These are phyloP conservation scores for Centruroides sculpturatus DNA, from an alignment of 1,140 invertebrate species.

Conservation along the genomic window DNA sequence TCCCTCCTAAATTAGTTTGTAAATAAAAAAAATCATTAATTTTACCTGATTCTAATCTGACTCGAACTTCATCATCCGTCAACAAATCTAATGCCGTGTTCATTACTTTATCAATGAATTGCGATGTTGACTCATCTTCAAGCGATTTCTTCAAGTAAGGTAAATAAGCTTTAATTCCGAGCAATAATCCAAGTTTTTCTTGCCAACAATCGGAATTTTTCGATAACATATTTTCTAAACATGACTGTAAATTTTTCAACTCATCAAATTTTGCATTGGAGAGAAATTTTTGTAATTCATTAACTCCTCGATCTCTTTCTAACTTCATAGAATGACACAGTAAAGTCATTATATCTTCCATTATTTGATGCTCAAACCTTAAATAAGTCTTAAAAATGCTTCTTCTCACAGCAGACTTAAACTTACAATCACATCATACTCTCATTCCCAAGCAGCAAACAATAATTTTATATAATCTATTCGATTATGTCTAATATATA, in stretches of 20 bases:
- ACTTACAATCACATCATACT: too few species aligned
- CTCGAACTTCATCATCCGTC: constrained; percentile 31
- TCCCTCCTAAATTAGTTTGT: too few species aligned
- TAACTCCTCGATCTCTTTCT: constrained; percentile 30
- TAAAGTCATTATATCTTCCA: too few species aligned
- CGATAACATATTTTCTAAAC: constrained; percentile 15
- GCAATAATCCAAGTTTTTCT: constrained; percentile 30
- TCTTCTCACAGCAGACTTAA: too few species aligned
- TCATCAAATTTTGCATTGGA: constrained; percentile 17
- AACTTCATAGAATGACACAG: constrained; percentile 23
- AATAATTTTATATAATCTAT: too few species aligned
- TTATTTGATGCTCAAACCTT: too few species aligned
- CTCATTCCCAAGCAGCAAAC: too few species aligned
- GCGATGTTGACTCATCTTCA: constrained; percentile 21
- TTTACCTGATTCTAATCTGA: constrained; percentile 23
- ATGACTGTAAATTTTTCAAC: constrained; percentile 12
- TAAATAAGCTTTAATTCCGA: constrained; percentile 28
- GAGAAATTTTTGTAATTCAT: constrained; percentile 25
- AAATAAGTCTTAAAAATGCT: too few species aligned
- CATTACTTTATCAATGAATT: constrained; percentile 25
- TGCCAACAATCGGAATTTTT: constrained; percentile 22
- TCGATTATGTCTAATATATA: too few species aligned
- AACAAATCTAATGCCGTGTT: constrained; percentile 24
- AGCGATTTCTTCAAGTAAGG: constrained; percentile 13
- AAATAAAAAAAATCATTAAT: too few species aligned